Percentiles rank a stretch among this genome's conserved stretches.
Evolutionary conservation across 1,140 invertebrate species (phyloP).

Genomic region (Papilio dardanus): DNA sequence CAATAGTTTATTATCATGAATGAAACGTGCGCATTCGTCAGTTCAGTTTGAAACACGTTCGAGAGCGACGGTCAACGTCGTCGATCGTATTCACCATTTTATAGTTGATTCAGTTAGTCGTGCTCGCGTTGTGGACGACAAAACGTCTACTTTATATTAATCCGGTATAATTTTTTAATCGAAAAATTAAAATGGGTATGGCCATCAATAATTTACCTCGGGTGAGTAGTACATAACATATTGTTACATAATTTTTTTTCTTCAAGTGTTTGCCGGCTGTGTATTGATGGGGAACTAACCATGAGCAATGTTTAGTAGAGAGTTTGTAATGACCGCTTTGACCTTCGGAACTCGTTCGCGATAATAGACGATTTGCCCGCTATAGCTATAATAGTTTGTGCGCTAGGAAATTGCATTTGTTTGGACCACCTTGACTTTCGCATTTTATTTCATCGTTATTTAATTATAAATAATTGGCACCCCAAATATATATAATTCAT

Average conservation of each 20-base stretch:
- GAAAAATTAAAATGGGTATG: slow-evolving; percentile 71
- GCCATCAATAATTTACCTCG: slow-evolving; percentile 70
- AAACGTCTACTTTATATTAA: slow-evolving; percentile 55
- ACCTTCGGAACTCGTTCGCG: slow-evolving; percentile 80
- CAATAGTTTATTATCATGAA: slow-evolving; percentile 75
- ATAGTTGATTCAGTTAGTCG: slow-evolving; percentile 68
- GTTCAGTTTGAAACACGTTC: slow-evolving; percentile 56
- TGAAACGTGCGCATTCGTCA: slow-evolving; percentile 71
- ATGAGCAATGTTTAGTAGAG: slow-evolving; percentile 56
- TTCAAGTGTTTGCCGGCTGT: slow-evolving; percentile 55
- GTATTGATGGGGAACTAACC: slow-evolving; percentile 76
- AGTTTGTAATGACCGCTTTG: slow-evolving; percentile 81
- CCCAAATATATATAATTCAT: background rate
- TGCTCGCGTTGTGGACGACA: slow-evolving; percentile 60
- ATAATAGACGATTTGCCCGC: slow-evolving; percentile 70
- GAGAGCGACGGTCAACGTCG: slow-evolving; percentile 56
- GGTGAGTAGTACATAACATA: slow-evolving; percentile 60
- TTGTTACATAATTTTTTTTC: slow-evolving; percentile 47
- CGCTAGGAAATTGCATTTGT: slow-evolving; percentile 57
- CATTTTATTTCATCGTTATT: background rate
- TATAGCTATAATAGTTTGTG: slow-evolving; percentile 46
- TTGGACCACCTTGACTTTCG: slow-evolving; percentile 34
- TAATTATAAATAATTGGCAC: background rate
- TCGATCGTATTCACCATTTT: slow-evolving; percentile 64
- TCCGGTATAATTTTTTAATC: slow-evolving; percentile 45